Evolutionary conservation across 2,113 vertebrate species (phyloP).

Genomic region (Thoracochromis brauschi): DNA sequence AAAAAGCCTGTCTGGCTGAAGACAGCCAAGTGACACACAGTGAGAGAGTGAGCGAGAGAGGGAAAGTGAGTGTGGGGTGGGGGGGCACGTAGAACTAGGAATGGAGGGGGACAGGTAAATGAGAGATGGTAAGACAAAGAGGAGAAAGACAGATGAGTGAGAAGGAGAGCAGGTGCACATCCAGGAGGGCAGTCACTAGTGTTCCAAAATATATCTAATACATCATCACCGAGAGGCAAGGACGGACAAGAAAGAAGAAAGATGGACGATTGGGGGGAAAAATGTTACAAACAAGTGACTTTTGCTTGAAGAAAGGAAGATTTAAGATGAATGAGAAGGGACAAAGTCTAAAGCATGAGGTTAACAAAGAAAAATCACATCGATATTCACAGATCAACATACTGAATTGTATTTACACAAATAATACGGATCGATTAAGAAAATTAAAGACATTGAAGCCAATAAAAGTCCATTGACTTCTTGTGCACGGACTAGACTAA

Average conservation of each 20-base stretch:
- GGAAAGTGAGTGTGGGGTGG: neutral
- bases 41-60: neutral
- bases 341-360: neutral
- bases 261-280: neutral
- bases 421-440: neutral
- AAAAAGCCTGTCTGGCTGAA: slow-evolving; percentile 37
- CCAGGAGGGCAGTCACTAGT: neutral
- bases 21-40: slow-evolving; percentile 18
- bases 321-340: neutral
- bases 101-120: neutral
- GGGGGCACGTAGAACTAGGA: neutral
- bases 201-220: neutral
- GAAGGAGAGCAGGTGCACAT: neutral
- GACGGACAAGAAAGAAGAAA: neutral
- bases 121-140: neutral
- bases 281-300: neutral
- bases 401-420: neutral
- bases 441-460: neutral
- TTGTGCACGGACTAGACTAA: neutral
- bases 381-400: neutral
- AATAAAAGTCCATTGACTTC: neutral
- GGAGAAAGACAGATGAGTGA: neutral
- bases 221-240: neutral
- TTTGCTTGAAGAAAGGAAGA: neutral
- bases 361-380: neutral